Conservation (phyloP, 2,797 vertebrate genomes). For the Gallinago solitaria region DNA sequence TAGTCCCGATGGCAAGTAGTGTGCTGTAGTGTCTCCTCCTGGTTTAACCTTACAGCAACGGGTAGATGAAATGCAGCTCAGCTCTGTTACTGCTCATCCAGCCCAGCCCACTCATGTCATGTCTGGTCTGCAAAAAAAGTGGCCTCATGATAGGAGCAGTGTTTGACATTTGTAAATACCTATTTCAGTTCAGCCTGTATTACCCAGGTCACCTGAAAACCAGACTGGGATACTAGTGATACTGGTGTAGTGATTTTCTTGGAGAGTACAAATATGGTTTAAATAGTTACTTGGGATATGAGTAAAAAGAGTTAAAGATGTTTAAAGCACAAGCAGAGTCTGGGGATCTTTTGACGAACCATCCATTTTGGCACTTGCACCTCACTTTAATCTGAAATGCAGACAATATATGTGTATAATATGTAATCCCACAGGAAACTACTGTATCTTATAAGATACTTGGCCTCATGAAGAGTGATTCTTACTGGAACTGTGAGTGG, state of each 20-base stretch:
- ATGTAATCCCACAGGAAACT: not conserved
- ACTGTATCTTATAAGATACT: not conserved
- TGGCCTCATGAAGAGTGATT: not conserved
- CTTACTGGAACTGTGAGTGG: not conserved
- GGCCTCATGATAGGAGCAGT: not conserved
- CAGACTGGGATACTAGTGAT: not conserved
- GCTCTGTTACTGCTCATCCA: not conserved
- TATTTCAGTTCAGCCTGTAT: not conserved
- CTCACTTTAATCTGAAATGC: constrained; percentile 29
- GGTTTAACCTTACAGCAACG: not conserved
- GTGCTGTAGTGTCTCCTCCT: not conserved
- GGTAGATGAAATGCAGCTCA: not conserved
- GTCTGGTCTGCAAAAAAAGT: not conserved
- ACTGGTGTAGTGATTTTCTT: not conserved
- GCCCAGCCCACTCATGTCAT: not conserved
- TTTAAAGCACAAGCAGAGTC: not conserved
- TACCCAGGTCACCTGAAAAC: not conserved
- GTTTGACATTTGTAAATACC: not conserved
- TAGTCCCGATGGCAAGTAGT: not conserved
- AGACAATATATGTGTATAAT: not conserved
- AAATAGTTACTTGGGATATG: not conserved
- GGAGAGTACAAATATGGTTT: not conserved
- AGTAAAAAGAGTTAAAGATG: not conserved
- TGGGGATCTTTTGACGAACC: not conserved
- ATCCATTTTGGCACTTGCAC: not conserved